Evolutionary conservation across 2,888 invertebrate species (phyloP), one percentile per base, ranked within the genome.

Genomic region (Deroplatys truncata): DNA sequence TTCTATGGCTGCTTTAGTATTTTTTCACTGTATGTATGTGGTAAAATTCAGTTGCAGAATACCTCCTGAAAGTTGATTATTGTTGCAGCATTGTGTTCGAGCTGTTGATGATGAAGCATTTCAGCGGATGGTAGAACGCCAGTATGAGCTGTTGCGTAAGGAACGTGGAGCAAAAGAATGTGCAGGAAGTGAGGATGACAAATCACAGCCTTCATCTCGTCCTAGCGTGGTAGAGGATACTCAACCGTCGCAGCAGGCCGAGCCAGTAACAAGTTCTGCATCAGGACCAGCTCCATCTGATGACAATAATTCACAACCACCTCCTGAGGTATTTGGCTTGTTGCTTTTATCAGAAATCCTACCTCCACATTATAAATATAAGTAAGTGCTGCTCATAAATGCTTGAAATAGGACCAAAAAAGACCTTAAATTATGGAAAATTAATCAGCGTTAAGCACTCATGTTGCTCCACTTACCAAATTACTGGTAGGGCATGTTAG

Each of bases 71-170:
- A 35, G 84, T 84, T 31, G 35, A 31, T 29, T 85, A 72, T 83
- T 20, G 29, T 83, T 88, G 28, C 92, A 97, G 95, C 98, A 98
- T 93, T 98, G 98, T 93, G 97, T 97, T 92, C 97, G 98, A 86
- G 98, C 98, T 0, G 98, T 98, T 2, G 98, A 98, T 92, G 98
- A 98, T n/a, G 98, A 98, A 0, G 97, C 97, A 84, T 99, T 98
- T 94, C 96, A 96, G 91, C 96, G 97, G 91, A 97, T 99, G 97
- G 98, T 99, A 25, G 97, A 98, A 91, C 95, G 97, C 1, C 97
- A 98, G 92, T 95, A 97, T 91, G 98, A 98, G 90, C 94, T 96
- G 91, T 94, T 97, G 93, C 95, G 96, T 83, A 96, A 96, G 86
- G 96, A 96, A 91, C 94, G 95, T 83, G 89, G 84, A 72, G 88